Percentiles rank a stretch among this genome's conserved stretches.
phyloP scores from a whole-genome alignment of 2,113 vertebrate genomes.

The Danionella cerebrum region DNA sequence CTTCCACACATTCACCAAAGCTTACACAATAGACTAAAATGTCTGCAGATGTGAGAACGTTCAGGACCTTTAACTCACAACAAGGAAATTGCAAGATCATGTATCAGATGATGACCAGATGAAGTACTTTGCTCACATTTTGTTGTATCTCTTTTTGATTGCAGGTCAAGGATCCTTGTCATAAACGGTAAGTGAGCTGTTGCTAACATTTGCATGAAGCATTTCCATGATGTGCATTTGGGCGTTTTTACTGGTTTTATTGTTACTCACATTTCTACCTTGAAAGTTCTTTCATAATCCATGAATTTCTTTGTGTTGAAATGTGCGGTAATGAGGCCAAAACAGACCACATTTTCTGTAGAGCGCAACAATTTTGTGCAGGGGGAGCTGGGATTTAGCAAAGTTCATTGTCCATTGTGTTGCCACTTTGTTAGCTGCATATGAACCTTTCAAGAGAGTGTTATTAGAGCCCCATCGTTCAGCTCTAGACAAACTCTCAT shows the following conservation, averaged over 20 bases:
- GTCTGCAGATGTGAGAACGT: constrained; percentile 50
- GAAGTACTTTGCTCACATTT: constrained; percentile 14
- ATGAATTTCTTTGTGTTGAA: constrained; percentile 16
- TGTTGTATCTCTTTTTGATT: constrained; percentile 32
- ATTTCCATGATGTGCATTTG: constrained; percentile 42
- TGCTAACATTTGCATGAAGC: constrained; percentile 40
- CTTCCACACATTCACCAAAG: constrained; percentile 47
- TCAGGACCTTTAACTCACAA: constrained; percentile 46
- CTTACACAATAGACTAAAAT: constrained; percentile 50
- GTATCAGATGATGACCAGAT: neutral
- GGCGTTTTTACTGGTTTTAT: neutral
- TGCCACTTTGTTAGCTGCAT: constrained; percentile 54
- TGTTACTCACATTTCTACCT: constrained; percentile 2
- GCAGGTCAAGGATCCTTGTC: constrained; percentile 51
- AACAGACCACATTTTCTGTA: neutral
- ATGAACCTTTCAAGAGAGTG: constrained; percentile 45
- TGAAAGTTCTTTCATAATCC: neutral
- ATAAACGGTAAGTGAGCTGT: constrained; percentile 53
- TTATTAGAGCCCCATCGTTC: constrained; percentile 62
- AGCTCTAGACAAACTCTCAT: constrained; percentile 61
- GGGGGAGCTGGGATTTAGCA: constrained; percentile 34
- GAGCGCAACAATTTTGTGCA: neutral
- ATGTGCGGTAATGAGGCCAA: neutral
- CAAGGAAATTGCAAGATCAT: constrained; percentile 53
- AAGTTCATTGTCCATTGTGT: constrained; percentile 58